These are phyloP conservation scores for Cossypha niveicapilla DNA, from an alignment of 2,797 vertebrate species.

Conservation along the genomic window DNA sequence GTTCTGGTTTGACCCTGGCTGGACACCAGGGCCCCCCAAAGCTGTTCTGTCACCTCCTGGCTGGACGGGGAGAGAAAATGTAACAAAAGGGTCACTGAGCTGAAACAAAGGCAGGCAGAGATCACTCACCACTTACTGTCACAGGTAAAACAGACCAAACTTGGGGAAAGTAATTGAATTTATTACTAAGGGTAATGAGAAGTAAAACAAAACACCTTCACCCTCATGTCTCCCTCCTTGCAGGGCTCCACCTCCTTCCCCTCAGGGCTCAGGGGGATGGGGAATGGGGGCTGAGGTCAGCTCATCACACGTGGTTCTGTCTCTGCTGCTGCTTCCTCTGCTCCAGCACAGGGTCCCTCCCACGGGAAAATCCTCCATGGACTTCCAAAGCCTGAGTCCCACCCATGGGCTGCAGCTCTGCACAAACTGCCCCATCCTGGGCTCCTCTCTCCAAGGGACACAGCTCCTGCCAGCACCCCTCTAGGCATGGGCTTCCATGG, in stretches of 20 bases:
- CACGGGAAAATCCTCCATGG: background rate
- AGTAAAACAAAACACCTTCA: background rate
- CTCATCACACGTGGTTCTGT: background rate
- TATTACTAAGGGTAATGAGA: background rate
- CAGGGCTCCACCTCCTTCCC: background rate
- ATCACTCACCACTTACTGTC: background rate
- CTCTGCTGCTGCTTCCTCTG: background rate
- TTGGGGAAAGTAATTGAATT: background rate
- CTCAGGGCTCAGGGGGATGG: background rate
- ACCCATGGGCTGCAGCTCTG: background rate
- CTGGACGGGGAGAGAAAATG: background rate
- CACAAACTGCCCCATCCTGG: background rate
- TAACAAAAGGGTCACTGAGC: background rate
- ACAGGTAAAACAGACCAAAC: background rate
- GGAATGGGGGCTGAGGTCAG: background rate
- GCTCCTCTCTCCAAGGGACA: background rate
- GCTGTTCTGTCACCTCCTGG: background rate
- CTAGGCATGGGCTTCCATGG: background rate
- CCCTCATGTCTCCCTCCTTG: background rate
- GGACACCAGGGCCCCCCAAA: background rate
- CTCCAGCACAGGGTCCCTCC: background rate
- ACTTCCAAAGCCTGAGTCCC: background rate
- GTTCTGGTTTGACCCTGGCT: background rate
- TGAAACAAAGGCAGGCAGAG: background rate
- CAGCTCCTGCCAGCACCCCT: background rate